A percentile compares a stretch with the other conserved stretches of the same genome.
Conservation (phyloP, 2,888 invertebrate genomes). For the Ypsolopha scabrella region DNA sequence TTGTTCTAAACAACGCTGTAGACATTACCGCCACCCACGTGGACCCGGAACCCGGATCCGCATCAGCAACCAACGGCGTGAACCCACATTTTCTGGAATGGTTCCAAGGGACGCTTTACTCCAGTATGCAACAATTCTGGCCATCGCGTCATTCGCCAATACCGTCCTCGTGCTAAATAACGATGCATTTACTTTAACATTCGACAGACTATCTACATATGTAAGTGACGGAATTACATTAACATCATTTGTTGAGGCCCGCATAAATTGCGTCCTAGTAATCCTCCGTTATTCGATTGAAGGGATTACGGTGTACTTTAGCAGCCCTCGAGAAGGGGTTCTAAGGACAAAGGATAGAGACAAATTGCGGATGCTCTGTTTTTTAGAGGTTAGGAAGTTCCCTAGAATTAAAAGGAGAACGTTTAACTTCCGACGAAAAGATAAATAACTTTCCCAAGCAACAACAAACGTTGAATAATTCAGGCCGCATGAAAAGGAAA, state of each 20-base stretch:
- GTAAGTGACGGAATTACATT: slow-evolving; percentile 5
- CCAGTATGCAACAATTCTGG: slow-evolving; percentile 38
- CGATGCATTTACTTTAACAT: slow-evolving; percentile 16
- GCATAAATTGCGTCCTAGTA: slow-evolving; percentile 34
- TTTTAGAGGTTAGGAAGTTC: neutral
- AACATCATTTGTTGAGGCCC: slow-evolving; percentile 18
- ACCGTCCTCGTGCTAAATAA: slow-evolving; percentile 14
- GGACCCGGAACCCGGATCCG: slow-evolving; percentile 27
- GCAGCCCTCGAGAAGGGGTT: slow-evolving; percentile 34
- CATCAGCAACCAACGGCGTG: neutral
- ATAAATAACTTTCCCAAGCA: neutral
- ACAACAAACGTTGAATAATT: neutral
- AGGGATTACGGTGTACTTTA: slow-evolving; percentile 53
- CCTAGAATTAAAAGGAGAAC: neutral
- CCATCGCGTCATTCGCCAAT: slow-evolving; percentile 30
- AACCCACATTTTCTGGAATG: slow-evolving; percentile 27
- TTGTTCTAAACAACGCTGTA: slow-evolving; percentile 16
- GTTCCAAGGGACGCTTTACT: slow-evolving; percentile 51
- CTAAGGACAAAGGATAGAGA: slow-evolving; percentile 24
- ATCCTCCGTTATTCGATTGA: slow-evolving; percentile 48
- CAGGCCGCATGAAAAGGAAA: neutral
- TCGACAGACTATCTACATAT: slow-evolving; percentile 10
- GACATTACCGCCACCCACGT: slow-evolving; percentile 29
- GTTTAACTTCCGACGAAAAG: neutral
- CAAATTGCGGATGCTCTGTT: slow-evolving; percentile 35